Evolutionary conservation across 2,797 vertebrate species (phyloP), one percentile per base, ranked within the genome.

Genomic region (Sebastes goodei): DNA sequence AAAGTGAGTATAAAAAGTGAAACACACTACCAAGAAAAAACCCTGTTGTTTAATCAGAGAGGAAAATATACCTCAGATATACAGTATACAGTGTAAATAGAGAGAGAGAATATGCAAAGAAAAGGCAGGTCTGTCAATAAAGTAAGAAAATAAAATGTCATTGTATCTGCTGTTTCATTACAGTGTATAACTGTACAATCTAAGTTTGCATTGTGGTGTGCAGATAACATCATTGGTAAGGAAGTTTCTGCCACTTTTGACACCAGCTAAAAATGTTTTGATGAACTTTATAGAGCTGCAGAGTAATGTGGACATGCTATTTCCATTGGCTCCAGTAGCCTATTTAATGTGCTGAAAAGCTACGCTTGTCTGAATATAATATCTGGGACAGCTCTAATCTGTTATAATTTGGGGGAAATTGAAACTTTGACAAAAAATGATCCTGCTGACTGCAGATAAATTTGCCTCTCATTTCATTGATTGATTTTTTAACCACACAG

Each of bases 211-310:
- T n/a, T 70, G 57, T 30, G 12, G 9, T 38, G 23, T 32, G 21
- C 12, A 63, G 20, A 63, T 52, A 53, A 52, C 25, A 53, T 30
- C 3, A n/a, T 53, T 52, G 10, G n/a, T 60, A 5, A 30, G 56
- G 33, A 56, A 12, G 9, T 23, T 57, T 57, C 49, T 62, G 14
- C 53, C n/a, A 15, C 38, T 17, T 32, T 30, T 20, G 52, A 62
- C 35, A 25, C 6, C 4, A 57, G 32, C 21, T 70, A 46, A 46
- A 0, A 38, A 65, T 61, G 17, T 64, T 64, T 46, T 1, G 10
- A 71, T 74, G 10, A 57, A 71, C 61, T 49, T 68, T 33, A 77
- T 29, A 57, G 49, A 70, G 27, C 56, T 64, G 33, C 53, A 65
- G 32, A 71, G 6, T 71, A 64, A 53, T 29, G 10, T 20, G 11